These are phyloP conservation scores for Thymelicus sylvestris DNA, from an alignment of 2,888 invertebrate genomes.

Conservation along the genomic window DNA sequence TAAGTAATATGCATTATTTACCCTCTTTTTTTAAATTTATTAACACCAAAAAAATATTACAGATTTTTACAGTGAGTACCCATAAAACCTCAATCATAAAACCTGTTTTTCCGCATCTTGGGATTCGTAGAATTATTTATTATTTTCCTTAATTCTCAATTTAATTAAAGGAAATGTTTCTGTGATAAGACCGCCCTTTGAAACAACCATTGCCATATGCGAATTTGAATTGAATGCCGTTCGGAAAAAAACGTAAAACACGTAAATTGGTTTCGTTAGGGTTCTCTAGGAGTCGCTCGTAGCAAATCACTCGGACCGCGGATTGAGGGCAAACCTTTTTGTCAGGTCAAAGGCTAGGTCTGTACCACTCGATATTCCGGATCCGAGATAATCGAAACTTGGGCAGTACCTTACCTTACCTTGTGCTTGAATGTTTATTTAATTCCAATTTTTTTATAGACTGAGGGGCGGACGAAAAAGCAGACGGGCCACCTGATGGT, in stretches of 20 bases:
- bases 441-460: too few species aligned
- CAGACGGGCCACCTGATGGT: too few species aligned
- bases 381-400: conserved; percentile 30
- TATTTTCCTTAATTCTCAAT: background rate
- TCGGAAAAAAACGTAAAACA: conserved; percentile 14
- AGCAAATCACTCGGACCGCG: conserved; percentile 44
- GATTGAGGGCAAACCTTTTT: conserved; percentile 58
- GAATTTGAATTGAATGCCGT: background rate
- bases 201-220: background rate
- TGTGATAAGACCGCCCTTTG: background rate
- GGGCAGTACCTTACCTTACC: conserved; percentile 21
- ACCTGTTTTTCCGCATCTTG: too few species aligned
- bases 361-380: conserved; percentile 58
- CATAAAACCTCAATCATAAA: too few species aligned
- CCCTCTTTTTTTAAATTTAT: too few species aligned
- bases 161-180: background rate
- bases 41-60: too few species aligned
- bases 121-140: too few species aligned
- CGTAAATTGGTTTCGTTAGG: conserved; percentile 35
- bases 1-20: too few species aligned
- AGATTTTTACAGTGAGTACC: too few species aligned
- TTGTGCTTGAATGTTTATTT: background rate
- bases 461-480: too few species aligned
- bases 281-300: conserved; percentile 35
- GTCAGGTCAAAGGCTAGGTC: conserved; percentile 68